These are phyloP conservation scores for Craseonycteris thonglongyai DNA, from an alignment of 2,113 vertebrate species.

Conservation along the genomic window DNA sequence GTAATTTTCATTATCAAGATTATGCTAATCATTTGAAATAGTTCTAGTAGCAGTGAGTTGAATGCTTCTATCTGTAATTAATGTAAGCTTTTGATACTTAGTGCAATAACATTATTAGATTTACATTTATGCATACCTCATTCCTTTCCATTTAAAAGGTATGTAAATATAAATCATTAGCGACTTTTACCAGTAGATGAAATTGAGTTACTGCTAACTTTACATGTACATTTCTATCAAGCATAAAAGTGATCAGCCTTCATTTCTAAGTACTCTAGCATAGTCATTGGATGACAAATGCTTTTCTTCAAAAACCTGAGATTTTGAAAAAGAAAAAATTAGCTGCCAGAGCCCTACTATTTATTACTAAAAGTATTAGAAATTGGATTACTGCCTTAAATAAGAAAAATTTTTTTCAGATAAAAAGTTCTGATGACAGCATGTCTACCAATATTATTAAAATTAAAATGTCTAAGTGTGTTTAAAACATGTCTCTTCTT, in stretches of 20 bases:
- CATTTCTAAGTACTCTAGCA: not conserved
- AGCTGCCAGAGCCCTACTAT: not conserved
- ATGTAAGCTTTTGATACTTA: not conserved
- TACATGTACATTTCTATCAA: not conserved
- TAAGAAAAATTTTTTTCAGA: not conserved
- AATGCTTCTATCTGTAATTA: not conserved
- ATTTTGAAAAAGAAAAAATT: not conserved
- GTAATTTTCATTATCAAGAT: not conserved
- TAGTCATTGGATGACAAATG: not conserved
- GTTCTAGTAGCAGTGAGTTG: not conserved
- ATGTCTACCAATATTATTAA: not conserved
- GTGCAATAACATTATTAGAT: not conserved
- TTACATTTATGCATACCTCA: not conserved
- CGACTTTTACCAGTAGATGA: not conserved
- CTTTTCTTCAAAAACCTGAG: not conserved
- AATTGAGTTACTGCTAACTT: not conserved
- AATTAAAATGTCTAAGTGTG: not conserved
- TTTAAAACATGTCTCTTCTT: not conserved
- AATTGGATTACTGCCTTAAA: not conserved
- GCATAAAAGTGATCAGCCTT: not conserved
- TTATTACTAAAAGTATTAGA: not conserved
- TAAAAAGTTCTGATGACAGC: not conserved
- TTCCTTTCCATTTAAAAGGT: not conserved
- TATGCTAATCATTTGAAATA: constrained; percentile 11
- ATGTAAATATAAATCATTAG: not conserved